Conservation (phyloP, 1,140 invertebrate species). For the Lasioglossum baleicum region DNA sequence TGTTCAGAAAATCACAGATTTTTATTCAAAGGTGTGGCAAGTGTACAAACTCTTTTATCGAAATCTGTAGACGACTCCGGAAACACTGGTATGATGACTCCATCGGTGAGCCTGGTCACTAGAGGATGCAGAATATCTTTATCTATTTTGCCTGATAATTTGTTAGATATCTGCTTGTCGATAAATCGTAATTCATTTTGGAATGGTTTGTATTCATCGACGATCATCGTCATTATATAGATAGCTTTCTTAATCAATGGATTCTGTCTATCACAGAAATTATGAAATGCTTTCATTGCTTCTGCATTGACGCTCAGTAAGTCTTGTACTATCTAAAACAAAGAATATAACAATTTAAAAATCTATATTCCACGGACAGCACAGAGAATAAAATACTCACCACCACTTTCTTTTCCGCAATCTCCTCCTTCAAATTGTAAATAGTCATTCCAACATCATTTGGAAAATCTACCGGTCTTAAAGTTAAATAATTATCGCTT, state of each 20-base stretch:
- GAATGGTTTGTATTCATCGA: slow-evolving; percentile 49
- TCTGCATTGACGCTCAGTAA: slow-evolving; percentile 63
- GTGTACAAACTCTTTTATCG: slow-evolving; percentile 1
- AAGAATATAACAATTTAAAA: slow-evolving; percentile 2
- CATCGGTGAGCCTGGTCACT: slow-evolving; percentile 73
- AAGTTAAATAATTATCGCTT: slow-evolving; percentile 41
- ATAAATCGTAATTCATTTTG: slow-evolving; percentile 56
- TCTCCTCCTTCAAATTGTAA: slow-evolving; percentile 37
- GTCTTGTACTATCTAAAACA: slow-evolving; percentile 70
- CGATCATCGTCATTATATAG: slow-evolving; percentile 70
- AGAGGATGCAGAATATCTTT: slow-evolving; percentile 66
- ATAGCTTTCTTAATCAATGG: slow-evolving; percentile 65
- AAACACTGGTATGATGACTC: slow-evolving; percentile 60
- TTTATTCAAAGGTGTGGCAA: neutral
- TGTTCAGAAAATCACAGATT: neutral
- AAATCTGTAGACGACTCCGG: slow-evolving; percentile 60
- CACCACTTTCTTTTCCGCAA: slow-evolving; percentile 60
- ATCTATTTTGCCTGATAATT: slow-evolving; percentile 65
- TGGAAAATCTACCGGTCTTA: slow-evolving; percentile 65
- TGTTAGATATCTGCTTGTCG: slow-evolving; percentile 60
- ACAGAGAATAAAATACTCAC: slow-evolving; percentile 60
- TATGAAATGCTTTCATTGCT: slow-evolving; percentile 70
- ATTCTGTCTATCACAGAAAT: slow-evolving; percentile 70
- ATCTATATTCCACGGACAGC: neutral
- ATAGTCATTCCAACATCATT: slow-evolving; percentile 64